These are phyloP conservation scores for Heliconius aoede DNA, from an alignment of 2,888 invertebrate genomes.

Conservation along the genomic window DNA sequence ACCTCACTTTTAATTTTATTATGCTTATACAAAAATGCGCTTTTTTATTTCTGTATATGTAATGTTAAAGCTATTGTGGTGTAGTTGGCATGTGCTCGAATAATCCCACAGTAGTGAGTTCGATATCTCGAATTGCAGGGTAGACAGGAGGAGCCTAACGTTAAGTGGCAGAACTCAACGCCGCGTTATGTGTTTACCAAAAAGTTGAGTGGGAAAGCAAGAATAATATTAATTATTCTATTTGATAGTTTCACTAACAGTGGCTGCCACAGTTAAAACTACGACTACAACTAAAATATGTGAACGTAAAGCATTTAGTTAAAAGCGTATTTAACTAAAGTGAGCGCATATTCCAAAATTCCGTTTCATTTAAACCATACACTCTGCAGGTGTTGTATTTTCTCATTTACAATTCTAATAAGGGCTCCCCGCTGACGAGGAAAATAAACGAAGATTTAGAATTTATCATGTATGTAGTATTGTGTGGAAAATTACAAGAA, in stretches of 20 bases:
- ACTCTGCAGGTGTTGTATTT: slow-evolving; percentile 35
- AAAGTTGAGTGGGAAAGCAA: too few species aligned
- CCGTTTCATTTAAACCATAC: slow-evolving; percentile 25
- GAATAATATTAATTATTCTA: background rate
- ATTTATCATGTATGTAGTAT: background rate
- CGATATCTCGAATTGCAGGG: background rate
- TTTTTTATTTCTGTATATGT: background rate
- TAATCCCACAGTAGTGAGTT: background rate
- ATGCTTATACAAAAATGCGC: background rate
- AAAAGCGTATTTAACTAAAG: slow-evolving; percentile 20
- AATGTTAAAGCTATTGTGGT: background rate
- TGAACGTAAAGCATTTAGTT: slow-evolving; percentile 15
- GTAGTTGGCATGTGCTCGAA: background rate
- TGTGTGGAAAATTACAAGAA: background rate
- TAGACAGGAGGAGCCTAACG: too few species aligned
- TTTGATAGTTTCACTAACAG: background rate
- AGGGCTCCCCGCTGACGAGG: slow-evolving; percentile 29
- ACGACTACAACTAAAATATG: background rate
- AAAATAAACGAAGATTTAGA: slow-evolving; percentile 8
- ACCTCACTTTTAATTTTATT: slow-evolving; percentile 15
- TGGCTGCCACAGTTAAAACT: background rate
- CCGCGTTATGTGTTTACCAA: too few species aligned
- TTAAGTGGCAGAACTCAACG: background rate
- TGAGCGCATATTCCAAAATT: slow-evolving; percentile 23
- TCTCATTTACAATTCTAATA: slow-evolving; percentile 39